Conservation (phyloP, 2,113 vertebrate genomes). For the Nothoprocta pentlandii region DNA sequence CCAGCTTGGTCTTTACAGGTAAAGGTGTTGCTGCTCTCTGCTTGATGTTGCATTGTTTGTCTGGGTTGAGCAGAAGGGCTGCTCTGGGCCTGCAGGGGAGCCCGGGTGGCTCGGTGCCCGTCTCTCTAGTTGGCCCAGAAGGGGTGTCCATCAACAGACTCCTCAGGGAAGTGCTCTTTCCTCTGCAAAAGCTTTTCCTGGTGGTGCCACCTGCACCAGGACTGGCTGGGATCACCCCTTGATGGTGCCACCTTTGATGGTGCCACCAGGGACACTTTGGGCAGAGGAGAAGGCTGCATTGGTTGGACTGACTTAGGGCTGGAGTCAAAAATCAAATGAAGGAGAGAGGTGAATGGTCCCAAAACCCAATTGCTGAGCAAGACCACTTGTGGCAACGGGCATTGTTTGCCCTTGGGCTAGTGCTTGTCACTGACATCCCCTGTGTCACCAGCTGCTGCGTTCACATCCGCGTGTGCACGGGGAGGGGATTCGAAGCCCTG, state of each 20-base stretch:
- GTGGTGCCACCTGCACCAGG: not conserved
- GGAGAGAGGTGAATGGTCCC: not conserved
- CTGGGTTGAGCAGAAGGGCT: not conserved
- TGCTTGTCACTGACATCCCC: not conserved
- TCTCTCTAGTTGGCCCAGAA: not conserved
- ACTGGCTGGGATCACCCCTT: not conserved
- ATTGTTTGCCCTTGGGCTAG: not conserved
- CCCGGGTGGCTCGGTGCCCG: not conserved
- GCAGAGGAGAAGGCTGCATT: not conserved
- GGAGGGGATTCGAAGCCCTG: not conserved
- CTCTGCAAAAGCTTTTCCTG: not conserved
- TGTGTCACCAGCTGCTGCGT: not conserved
- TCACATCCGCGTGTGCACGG: not conserved
- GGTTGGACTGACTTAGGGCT: not conserved
- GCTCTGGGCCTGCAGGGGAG: not conserved
- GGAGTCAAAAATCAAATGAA: not conserved
- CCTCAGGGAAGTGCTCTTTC: not conserved
- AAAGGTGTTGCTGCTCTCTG: not conserved
- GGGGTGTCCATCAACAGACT: accelerated
- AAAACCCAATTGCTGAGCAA: not conserved
- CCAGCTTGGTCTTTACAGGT: constrained; percentile 93
- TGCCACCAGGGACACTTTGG: not conserved
- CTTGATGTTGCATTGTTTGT: accelerated
- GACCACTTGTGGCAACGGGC: not conserved
- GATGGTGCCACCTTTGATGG: accelerated